A percentile compares a stretch with the other conserved stretches of the same genome.
Evolutionary conservation across 2,797 vertebrate species (phyloP).

Genomic region (Chrysocyon brachyurus): DNA sequence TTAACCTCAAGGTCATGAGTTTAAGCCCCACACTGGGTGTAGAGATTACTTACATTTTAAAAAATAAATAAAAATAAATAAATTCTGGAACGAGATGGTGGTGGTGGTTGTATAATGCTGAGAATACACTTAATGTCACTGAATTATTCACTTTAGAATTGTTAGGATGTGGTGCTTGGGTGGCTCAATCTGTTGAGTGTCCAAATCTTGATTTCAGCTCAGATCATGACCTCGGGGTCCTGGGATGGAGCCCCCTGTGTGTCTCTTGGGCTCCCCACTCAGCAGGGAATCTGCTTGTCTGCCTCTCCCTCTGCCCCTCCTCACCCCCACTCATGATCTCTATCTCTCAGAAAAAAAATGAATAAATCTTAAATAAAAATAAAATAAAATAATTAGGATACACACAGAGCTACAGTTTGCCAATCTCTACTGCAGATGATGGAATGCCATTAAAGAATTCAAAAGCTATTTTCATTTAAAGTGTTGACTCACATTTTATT

Average conservation of each 20-base stretch:
- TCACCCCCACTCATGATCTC: neutral
- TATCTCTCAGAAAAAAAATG: neutral
- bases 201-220: neutral
- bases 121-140: neutral
- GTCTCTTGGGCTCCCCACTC: neutral
- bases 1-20: neutral
- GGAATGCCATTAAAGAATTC: neutral
- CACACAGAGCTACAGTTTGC: neutral
- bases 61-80: neutral
- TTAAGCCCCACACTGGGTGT: neutral
- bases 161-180: neutral
- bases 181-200: neutral
- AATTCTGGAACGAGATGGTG: neutral
- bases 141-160: neutral
- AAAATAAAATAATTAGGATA: neutral
- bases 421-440: neutral
- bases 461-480: neutral
- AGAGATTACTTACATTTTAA: neutral
- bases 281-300: neutral
- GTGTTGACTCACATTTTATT: neutral
- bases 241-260: neutral
- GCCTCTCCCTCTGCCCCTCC: neutral
- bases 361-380: neutral
- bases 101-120: accelerated
- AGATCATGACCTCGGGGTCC: neutral